Evolutionary conservation across 2,888 invertebrate species (phyloP), one percentile per base, ranked within the genome.

Genomic region (Drosophila pseudotalamancana): DNA sequence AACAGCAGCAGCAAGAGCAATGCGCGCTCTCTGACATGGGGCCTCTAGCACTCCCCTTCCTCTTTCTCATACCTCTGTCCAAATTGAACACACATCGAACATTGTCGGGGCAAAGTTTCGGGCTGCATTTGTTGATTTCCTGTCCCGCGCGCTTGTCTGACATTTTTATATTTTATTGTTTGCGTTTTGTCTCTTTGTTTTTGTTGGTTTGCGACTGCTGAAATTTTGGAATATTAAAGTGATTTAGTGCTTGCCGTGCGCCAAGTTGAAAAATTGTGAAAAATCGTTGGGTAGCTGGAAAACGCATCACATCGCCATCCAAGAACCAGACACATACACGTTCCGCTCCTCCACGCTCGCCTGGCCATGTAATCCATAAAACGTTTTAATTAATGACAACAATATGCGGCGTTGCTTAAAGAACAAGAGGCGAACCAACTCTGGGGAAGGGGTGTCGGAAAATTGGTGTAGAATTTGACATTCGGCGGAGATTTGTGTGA

Each of bases 301-400:
- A 67, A 62, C 63, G 51, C 12, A 32, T 21, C 39, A 23, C 29
- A 53, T 4, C 42, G 27, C 16, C 43, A 21, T 29, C 29, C 12
- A 9, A 34, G 46, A 55, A 19, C 29, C 8, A 25, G 14, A 21
- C 21, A 45, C 34, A 56, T 11, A 50, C 27, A 29, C 23, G 29
- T 31, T 31, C 50, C 61, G 62, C 59, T 48, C 29, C 39, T 56
- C 39, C 40, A 40, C 46, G 53, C 67, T 55, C 55, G 67, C 60
- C 63, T 73, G 64, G 40, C 61, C 78, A 67, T 85, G 83, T 87
- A 77, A 87, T 87, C 83, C 86, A 83, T 84, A 85, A 84, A 84
- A 87, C 87, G 84, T 82, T 84, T 84, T 84, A 84, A 84, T 84
- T 84, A 84, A 84, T 84, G 85, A 82, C 84, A 85, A 85, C 87